phyloP scores from a whole-genome alignment of 2,797 vertebrate species.

The Galago senegalensis region DNA sequence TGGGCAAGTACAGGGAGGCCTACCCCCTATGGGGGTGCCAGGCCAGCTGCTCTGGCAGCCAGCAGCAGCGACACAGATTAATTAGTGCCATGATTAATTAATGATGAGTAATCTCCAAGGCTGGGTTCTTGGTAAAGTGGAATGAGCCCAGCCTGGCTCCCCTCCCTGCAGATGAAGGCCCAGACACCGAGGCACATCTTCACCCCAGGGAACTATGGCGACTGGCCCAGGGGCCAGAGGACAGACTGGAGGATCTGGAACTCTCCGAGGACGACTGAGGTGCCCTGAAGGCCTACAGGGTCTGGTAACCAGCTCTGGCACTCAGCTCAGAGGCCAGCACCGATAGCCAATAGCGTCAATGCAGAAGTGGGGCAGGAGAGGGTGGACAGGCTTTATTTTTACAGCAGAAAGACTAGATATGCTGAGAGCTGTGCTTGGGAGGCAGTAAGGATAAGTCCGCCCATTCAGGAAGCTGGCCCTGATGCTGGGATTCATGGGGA shows the following conservation, averaged over 20 bases:
- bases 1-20: background rate
- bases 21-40: background rate
- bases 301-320: background rate
- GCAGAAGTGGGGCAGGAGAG: background rate
- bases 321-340: background rate
- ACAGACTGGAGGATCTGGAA: slow-evolving; percentile 95
- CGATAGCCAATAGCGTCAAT: accelerated
- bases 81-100: slow-evolving; percentile 87
- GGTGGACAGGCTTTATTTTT: slow-evolving; percentile 77
- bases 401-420: slow-evolving; percentile 86
- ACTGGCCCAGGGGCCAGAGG: slow-evolving; percentile 94
- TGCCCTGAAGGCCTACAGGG: accelerated
- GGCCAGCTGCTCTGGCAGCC: slow-evolving; percentile 70
- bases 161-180: slow-evolving; percentile 70
- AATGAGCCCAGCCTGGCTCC: slow-evolving; percentile 17
- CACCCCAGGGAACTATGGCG: slow-evolving; percentile 91
- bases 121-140: slow-evolving; percentile 76
- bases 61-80: slow-evolving; percentile 74
- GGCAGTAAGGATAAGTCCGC: background rate
- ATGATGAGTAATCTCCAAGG: slow-evolving; percentile 73
- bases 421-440: slow-evolving; percentile 74
- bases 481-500: accelerated
- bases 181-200: slow-evolving; percentile 76
- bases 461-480: background rate
- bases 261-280: slow-evolving; percentile 94